Percentiles rank a stretch among this genome's conserved stretches.
Conservation (phyloP, 2,888 invertebrate species). For the Baronia brevicornis region DNA sequence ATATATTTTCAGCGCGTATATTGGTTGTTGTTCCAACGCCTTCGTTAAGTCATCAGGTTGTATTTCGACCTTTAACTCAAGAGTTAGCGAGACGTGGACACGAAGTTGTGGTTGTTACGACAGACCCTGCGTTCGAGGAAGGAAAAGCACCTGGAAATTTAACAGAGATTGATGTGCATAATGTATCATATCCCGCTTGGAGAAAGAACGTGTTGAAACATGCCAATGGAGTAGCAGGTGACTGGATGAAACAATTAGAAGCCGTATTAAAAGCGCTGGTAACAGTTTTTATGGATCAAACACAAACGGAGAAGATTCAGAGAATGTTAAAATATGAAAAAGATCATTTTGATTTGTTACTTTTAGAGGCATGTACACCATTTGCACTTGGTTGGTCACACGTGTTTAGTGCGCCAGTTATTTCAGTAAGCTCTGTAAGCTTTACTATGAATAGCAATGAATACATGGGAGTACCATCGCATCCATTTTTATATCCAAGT, state of each 20-base stretch:
- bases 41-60: conserved; percentile 41
- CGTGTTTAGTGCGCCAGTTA: conserved; percentile 36
- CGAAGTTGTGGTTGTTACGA: conserved; percentile 39
- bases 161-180: conserved; percentile 40
- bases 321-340: conserved; percentile 17
- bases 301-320: conserved; percentile 15
- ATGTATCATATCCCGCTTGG: conserved; percentile 27
- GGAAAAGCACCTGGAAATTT: conserved; percentile 27
- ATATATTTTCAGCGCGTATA: too few species aligned
- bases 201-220: conserved; percentile 9
- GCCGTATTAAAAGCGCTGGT: conserved; percentile 13
- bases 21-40: conserved; percentile 30
- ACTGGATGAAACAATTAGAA: conserved; percentile 3
- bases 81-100: conserved; percentile 45
- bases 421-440: conserved; percentile 37
- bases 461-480: conserved; percentile 27
- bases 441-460: conserved; percentile 20
- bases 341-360: conserved; percentile 18
- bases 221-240: not conserved
- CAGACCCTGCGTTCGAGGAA: conserved; percentile 32
- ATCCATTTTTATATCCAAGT: conserved; percentile 34
- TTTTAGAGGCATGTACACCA: conserved; percentile 23
- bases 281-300: conserved; percentile 14
- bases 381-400: conserved; percentile 30
- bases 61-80: conserved; percentile 34